Evolutionary conservation across 2,888 invertebrate genomes (phyloP).

Genomic region (Corbicula japonica): DNA sequence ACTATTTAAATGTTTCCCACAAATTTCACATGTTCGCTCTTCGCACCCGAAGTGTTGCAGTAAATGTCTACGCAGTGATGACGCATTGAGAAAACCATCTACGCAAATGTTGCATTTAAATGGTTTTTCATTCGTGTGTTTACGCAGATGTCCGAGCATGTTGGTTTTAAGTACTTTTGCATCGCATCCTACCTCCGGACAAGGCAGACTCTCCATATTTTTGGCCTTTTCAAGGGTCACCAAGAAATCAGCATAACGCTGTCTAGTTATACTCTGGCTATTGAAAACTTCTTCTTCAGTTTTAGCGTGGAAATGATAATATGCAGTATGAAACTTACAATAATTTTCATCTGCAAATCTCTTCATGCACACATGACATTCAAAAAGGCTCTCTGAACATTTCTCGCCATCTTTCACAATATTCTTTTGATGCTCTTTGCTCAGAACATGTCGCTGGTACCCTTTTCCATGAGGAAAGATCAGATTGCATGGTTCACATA

Average conservation of each 20-base stretch:
- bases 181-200: slow-evolving; percentile 81
- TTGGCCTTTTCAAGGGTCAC: slow-evolving; percentile 62
- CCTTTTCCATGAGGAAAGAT: slow-evolving; percentile 78
- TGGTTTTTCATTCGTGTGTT: slow-evolving; percentile 79
- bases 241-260: slow-evolving; percentile 70
- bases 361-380: slow-evolving; percentile 80
- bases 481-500: slow-evolving; percentile 80
- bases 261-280: slow-evolving; percentile 69
- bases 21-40: slow-evolving; percentile 78
- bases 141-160: slow-evolving; percentile 80
- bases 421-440: slow-evolving; percentile 78
- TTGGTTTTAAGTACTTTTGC: slow-evolving; percentile 73
- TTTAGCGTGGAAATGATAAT: slow-evolving; percentile 76
- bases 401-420: slow-evolving; percentile 63
- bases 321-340: slow-evolving; percentile 80
- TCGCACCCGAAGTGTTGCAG: slow-evolving; percentile 77
- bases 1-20: slow-evolving; percentile 79
- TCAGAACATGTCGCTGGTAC: slow-evolving; percentile 75
- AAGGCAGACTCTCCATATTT: slow-evolving; percentile 67
- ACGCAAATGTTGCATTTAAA: slow-evolving; percentile 81
- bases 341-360: slow-evolving; percentile 79
- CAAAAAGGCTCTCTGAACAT: slow-evolving; percentile 54
- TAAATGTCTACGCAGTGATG: slow-evolving; percentile 80
- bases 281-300: slow-evolving; percentile 75
- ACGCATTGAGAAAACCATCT: slow-evolving; percentile 75